A percentile compares a stretch with the other conserved stretches of the same genome.
Evolutionary conservation across 1,140 invertebrate genomes (phyloP).

Genomic region (Drosophila varians): DNA sequence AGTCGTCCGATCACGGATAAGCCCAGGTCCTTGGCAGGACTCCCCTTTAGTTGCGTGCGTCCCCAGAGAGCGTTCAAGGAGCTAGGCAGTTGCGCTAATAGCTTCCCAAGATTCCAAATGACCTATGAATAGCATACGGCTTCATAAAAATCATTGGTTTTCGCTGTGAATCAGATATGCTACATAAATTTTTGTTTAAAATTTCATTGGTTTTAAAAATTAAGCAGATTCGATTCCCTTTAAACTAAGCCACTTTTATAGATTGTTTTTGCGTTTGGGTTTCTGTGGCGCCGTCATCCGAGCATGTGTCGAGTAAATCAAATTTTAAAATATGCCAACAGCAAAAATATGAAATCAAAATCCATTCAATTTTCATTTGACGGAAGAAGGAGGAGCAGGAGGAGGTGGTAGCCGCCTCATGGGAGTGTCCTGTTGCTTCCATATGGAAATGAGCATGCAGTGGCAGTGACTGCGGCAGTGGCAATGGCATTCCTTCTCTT

Average conservation of each 20-base stretch:
- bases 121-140: not conserved
- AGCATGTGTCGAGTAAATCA: conserved; percentile 40
- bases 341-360: conserved; percentile 64
- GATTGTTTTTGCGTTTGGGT: conserved; percentile 1
- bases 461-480: no score
- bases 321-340: conserved; percentile 48
- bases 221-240: not conserved
- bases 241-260: not conserved
- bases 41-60: conserved; percentile 26
- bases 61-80: conserved; percentile 10
- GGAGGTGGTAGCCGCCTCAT: not conserved
- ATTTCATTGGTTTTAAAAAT: not conserved
- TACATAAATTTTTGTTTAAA: not conserved
- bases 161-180: not conserved
- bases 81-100: conserved; percentile 14
- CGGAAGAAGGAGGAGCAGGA: not conserved
- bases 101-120: conserved; percentile 15
- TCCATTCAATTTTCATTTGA: conserved; percentile 55
- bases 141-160: not conserved
- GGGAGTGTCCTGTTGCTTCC: not conserved
- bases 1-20: conserved; percentile 56
- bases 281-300: not conserved
- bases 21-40: conserved; percentile 31
- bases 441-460: conserved; percentile 55
- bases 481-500: conserved; percentile 24